Evolutionary conservation across 2,797 vertebrate species (phyloP), one percentile per base, ranked within the genome.

Genomic region (Echeneis naucrates): DNA sequence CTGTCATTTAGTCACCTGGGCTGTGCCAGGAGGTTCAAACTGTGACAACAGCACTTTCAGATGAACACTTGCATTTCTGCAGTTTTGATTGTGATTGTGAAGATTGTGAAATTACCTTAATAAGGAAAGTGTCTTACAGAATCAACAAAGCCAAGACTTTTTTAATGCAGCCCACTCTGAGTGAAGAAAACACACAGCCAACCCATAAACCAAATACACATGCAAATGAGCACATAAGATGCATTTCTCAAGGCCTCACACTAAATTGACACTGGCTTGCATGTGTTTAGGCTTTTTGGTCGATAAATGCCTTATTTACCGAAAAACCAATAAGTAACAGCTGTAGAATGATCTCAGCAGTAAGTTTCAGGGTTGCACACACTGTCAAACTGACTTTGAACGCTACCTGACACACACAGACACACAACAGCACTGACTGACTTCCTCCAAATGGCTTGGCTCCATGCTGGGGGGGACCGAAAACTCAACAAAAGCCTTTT

Each of bases 261-360:
- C 72, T 70, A 35, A 72, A 51, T 21, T 17, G 58, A 81, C 47
- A 50, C 59, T n/a, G 24, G 55, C 44, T 75, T 59, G 57, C 40
- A 16, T 78, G 85, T 74, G 75, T 75, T 68, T 38, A 62, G 67
- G 59, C 4, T 0, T 78, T 70, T 81, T 60, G 58, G 26, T 81
- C 72, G 62, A 73, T 76, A 81, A 87, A 80, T 72, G 61, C 60
- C 68, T 80, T 73, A 87, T 90, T 90, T 88, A 88, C 81, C 57
- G 32, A 83, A 85, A 85, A 83, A 58, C 70, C 86, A 90, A 88
- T 80, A 88, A 85, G 84, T 77, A 86, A 77, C 92, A 92, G 87
- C 89, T 92, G 91, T 82, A 81, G 37, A 67, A 84, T 92, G 89
- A 92, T 83, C 80, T 90, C 90, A 92, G 86, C 63, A 30, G 45